Percentiles rank a stretch among this genome's conserved stretches.
Evolutionary conservation across 1,140 invertebrate species (phyloP).

Genomic region (Lordiphosa mommai): DNA sequence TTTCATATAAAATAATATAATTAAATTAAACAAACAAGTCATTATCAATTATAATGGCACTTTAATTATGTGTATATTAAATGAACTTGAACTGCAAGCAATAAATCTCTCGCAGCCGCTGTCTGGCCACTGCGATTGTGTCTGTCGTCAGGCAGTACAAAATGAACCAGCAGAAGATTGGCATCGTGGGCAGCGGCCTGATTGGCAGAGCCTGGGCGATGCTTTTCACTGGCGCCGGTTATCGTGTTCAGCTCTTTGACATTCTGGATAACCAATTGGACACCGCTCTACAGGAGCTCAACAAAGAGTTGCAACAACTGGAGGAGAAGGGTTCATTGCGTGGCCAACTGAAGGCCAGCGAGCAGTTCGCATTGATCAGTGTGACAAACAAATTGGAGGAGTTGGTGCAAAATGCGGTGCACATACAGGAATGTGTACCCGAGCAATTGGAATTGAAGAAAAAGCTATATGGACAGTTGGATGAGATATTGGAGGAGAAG

Average conservation of each 20-base stretch:
- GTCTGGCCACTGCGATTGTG: background rate
- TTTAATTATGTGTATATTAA: constrained; percentile 46
- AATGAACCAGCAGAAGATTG: constrained; percentile 83
- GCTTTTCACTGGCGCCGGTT: constrained; percentile 94
- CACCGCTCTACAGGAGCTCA: constrained; percentile 87
- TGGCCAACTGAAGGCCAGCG: constrained; percentile 85
- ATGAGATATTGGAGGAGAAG: constrained; percentile 85
- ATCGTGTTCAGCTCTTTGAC: constrained; percentile 92
- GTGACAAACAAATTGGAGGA: constrained; percentile 85
- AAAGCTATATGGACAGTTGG: constrained; percentile 88
- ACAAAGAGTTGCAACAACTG: constrained; percentile 86
- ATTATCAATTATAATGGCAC: constrained; percentile 51
- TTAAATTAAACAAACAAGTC: constrained; percentile 24
- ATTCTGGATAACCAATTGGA: constrained; percentile 87
- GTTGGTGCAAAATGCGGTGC: constrained; percentile 85
- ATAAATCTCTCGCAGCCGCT: constrained; percentile 43
- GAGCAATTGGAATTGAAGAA: constrained; percentile 93
- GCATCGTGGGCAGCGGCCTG: constrained; percentile 89
- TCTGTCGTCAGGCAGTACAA: constrained; percentile 16
- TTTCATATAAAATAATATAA: too few relatives aligned
- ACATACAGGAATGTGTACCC: constrained; percentile 95
- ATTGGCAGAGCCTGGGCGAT: constrained; percentile 97
- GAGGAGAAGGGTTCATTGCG: constrained; percentile 86
- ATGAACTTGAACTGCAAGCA: constrained; percentile 53
- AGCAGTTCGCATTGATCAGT: constrained; percentile 89